Evolutionary conservation across 2,797 vertebrate species (phyloP).

Genomic region (Hoplostethus atlanticus): DNA sequence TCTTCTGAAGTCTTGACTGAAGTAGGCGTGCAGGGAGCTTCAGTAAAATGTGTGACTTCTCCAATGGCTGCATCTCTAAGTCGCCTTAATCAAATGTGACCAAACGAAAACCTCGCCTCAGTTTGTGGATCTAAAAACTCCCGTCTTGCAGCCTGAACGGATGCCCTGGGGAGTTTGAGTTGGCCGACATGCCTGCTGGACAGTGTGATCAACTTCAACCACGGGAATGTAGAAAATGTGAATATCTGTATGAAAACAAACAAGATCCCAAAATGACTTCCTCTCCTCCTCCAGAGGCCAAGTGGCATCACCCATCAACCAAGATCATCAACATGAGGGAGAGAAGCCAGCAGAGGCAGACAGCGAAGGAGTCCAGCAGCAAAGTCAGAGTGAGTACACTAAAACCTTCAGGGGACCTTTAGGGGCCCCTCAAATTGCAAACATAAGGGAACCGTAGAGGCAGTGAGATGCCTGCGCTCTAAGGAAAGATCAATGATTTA

Average conservation of each 20-base stretch:
- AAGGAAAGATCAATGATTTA: no score
- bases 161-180: not conserved
- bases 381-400: slow-evolving; percentile 83
- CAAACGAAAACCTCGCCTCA: no score
- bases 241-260: not conserved
- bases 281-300: slow-evolving; percentile 81
- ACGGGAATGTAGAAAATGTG: slow-evolving; percentile 5
- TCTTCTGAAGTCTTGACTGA: no score
- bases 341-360: slow-evolving; percentile 83
- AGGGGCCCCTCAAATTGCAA: no score
- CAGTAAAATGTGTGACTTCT: no score
- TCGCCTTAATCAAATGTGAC: no score
- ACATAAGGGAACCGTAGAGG: no score
- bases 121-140: no score
- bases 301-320: slow-evolving; percentile 86
- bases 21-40: no score
- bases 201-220: not conserved
- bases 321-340: slow-evolving; percentile 87
- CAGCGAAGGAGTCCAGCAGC: slow-evolving; percentile 85
- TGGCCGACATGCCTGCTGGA: not conserved
- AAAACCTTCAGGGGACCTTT: no score
- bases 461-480: no score
- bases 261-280: not conserved
- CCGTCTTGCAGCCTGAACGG: not conserved
- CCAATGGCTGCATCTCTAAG: no score